A percentile compares a stretch with the other conserved stretches of the same genome.
phyloP scores from a whole-genome alignment of 2,888 invertebrate genomes.

The Dysmachus trigonus region DNA sequence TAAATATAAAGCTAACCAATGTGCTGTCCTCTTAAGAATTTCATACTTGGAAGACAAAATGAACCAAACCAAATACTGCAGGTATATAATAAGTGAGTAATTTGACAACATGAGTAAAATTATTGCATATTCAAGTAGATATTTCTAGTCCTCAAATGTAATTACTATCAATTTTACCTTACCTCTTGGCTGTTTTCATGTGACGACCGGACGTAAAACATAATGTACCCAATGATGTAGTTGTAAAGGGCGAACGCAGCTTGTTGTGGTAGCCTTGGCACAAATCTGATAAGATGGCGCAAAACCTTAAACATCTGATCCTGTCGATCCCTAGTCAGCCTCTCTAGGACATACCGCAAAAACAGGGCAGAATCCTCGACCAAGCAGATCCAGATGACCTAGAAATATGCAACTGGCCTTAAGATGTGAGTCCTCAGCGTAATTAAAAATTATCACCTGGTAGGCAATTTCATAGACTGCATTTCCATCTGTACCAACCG shows the following conservation, averaged over 20 bases:
- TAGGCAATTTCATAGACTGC: conserved; percentile 98
- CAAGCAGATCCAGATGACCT: conserved; percentile 97
- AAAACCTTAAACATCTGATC: conserved; percentile 94
- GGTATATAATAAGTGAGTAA: too few relatives aligned
- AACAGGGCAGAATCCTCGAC: conserved; percentile 98
- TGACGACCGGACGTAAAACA: conserved; percentile 98
- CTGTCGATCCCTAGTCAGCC: conserved; percentile 91
- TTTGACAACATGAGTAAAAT: too few relatives aligned
- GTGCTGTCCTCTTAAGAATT: too few relatives aligned
- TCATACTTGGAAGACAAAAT: too few relatives aligned
- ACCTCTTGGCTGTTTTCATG: conserved; percentile 92
- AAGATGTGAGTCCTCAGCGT: not conserved
- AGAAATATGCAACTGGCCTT: not conserved
- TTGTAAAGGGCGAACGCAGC: conserved; percentile 98
- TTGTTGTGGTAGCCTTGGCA: conserved; percentile 93
- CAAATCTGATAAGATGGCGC: conserved; percentile 90
- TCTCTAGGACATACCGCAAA: conserved; percentile 93
- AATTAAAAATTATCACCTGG: conserved; percentile 70
- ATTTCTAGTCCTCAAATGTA: too few relatives aligned
- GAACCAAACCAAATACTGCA: too few relatives aligned
- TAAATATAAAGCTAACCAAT: too few relatives aligned
- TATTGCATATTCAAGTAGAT: too few relatives aligned
- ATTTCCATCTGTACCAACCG: conserved; percentile 91
- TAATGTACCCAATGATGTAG: conserved; percentile 98
- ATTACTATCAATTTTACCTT: too few relatives aligned